phyloP scores from a whole-genome alignment of 2,797 vertebrate species.

The Epinephelus awoara region DNA sequence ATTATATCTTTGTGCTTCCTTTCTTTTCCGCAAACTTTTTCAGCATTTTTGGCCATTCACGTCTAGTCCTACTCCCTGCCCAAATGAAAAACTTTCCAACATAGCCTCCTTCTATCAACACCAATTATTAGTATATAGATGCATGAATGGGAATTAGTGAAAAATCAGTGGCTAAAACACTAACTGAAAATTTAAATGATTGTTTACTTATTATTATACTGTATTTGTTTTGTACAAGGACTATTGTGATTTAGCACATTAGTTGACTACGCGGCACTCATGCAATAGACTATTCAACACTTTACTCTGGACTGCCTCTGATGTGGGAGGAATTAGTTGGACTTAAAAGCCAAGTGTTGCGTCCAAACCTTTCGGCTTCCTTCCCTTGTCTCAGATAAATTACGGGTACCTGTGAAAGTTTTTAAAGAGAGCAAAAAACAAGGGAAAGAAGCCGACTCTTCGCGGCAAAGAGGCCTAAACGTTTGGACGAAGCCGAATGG shows the following conservation, averaged over 20 bases:
- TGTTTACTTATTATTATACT: constrained; percentile 79
- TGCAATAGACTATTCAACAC: constrained; percentile 84
- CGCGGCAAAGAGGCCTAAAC: constrained; percentile 41
- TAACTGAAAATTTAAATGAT: constrained; percentile 81
- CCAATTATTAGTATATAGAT: constrained; percentile 77
- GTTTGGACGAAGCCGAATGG: constrained; percentile 74
- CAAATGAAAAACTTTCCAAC: constrained; percentile 65
- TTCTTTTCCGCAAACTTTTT: constrained; percentile 73
- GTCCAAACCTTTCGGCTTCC: constrained; percentile 74
- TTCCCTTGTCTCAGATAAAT: constrained; percentile 42
- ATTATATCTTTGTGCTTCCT: constrained; percentile 70
- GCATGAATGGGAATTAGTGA: constrained; percentile 83
- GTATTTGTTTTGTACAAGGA: constrained; percentile 81
- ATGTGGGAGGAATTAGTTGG: constrained; percentile 75
- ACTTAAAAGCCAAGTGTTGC: constrained; percentile 71
- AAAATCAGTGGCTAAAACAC: constrained; percentile 74
- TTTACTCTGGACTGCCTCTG: constrained; percentile 81
- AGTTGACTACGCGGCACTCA: constrained; percentile 83
- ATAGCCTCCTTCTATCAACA: constrained; percentile 73
- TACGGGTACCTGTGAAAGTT: background rate
- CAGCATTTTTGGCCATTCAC: constrained; percentile 72
- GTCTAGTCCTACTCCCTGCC: constrained; percentile 77
- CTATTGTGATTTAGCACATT: constrained; percentile 77
- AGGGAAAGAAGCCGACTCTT: constrained; percentile 56
- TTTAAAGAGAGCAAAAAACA: background rate